A percentile compares a stretch with the other conserved stretches of the same genome.
phyloP scores from a whole-genome alignment of 2,888 invertebrate species.

The Calameuta filiformis region DNA sequence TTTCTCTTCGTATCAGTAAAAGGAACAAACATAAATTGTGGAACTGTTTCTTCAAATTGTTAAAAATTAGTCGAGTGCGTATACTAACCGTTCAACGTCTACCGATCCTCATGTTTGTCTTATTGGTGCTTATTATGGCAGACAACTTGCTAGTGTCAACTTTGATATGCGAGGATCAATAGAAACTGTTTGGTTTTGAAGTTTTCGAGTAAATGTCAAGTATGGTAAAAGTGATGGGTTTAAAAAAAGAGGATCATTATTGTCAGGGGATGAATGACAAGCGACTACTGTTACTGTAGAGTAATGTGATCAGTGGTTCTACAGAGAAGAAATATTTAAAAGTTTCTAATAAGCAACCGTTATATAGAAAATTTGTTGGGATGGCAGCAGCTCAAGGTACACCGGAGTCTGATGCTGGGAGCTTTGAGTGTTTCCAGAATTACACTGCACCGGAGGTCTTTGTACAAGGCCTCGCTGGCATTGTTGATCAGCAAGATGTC shows the following conservation, averaged over 20 bases:
- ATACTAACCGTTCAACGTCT: neutral
- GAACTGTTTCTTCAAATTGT: neutral
- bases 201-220: neutral
- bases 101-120: neutral
- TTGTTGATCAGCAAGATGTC: constrained; percentile 91
- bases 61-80: neutral
- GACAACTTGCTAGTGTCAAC: neutral
- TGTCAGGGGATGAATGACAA: neutral
- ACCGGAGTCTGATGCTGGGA: constrained; percentile 69
- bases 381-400: constrained; percentile 65
- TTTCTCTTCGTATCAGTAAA: neutral
- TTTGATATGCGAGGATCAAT: neutral
- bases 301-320: neutral
- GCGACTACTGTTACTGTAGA: neutral
- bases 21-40: neutral
- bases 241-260: neutral
- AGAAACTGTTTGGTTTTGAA: neutral
- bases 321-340: neutral
- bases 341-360: neutral
- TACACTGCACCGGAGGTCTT: constrained; percentile 92
- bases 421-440: constrained; percentile 90
- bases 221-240: neutral
- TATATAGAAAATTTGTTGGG: neutral
- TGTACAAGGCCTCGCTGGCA: constrained; percentile 90
- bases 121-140: neutral